phyloP scores from a whole-genome alignment of 2,888 invertebrate species.

The Agrotis clavis region DNA sequence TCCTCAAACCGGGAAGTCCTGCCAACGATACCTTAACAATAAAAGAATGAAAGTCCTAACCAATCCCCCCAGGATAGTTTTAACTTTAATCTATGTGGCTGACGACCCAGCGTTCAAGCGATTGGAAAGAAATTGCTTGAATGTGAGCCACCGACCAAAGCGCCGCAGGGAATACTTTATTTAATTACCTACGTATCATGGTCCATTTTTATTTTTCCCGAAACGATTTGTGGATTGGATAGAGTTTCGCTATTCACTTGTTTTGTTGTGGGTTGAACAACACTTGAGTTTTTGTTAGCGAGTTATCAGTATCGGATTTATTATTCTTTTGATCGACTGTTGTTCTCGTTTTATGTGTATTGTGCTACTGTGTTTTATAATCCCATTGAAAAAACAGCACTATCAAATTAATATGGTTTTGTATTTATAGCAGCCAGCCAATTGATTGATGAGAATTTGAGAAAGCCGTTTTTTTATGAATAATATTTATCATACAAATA shows the following conservation, averaged over 20 bases:
- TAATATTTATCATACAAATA: neutral
- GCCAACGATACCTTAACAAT: conserved; percentile 43
- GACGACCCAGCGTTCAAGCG: conserved; percentile 50
- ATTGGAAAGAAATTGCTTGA: conserved; percentile 66
- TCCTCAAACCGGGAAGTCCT: conserved; percentile 18
- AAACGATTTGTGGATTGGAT: conserved; percentile 49
- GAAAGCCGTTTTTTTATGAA: neutral
- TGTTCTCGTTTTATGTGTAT: neutral
- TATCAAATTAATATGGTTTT: neutral
- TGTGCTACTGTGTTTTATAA: neutral
- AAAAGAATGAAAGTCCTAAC: conserved; percentile 40
- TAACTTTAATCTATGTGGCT: conserved; percentile 65
- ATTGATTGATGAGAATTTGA: too few relatives aligned
- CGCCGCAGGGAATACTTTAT: conserved; percentile 61
- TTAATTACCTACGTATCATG: conserved; percentile 61
- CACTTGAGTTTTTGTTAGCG: conserved; percentile 25
- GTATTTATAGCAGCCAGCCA: neutral
- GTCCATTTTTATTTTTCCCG: conserved; percentile 51
- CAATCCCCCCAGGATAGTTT: conserved; percentile 62
- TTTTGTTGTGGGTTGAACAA: conserved; percentile 42
- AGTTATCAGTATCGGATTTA: conserved; percentile 16
- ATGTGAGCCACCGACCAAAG: conserved; percentile 53
- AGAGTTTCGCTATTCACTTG: conserved; percentile 38
- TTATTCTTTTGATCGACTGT: conserved; percentile 1
- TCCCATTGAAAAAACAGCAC: neutral